Evolutionary conservation across 1,140 invertebrate species (phyloP).

Genomic region (Pseudobourletiella spinata): DNA sequence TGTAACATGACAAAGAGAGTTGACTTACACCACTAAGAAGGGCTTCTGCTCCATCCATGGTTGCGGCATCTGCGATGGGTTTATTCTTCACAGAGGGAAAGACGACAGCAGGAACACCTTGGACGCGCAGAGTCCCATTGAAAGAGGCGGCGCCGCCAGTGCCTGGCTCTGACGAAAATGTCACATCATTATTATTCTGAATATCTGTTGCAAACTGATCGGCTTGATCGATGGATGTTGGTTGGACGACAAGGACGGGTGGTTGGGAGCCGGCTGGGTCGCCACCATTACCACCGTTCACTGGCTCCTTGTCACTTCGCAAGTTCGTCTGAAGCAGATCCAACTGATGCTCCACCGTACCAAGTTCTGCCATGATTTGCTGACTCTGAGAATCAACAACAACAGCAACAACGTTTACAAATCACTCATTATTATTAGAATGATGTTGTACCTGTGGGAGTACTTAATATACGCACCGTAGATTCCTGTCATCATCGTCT

Average conservation of each 20-base stretch:
- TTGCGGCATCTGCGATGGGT: slow-evolving; percentile 67
- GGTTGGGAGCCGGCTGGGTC: slow-evolving; percentile 29
- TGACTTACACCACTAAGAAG: slow-evolving; percentile 60
- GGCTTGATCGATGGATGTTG: slow-evolving; percentile 34
- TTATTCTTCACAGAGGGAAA: slow-evolving; percentile 86
- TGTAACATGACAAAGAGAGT: no score
- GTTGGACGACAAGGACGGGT: slow-evolving; percentile 5
- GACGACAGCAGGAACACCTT: slow-evolving; percentile 57
- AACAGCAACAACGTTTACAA: no score
- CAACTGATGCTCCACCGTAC: slow-evolving; percentile 69
- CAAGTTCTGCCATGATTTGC: slow-evolving; percentile 75
- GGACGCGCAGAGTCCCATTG: slow-evolving; percentile 50
- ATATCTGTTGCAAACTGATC: slow-evolving; percentile 33
- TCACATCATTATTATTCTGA: slow-evolving; percentile 32
- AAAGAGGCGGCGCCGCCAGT: slow-evolving; percentile 18
- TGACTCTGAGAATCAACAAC: slow-evolving; percentile 45
- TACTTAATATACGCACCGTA: no score
- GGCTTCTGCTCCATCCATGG: slow-evolving; percentile 33
- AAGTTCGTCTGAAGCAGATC: slow-evolving; percentile 39
- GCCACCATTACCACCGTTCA: no score
- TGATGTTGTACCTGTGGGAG: no score
- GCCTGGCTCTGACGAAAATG: slow-evolving; percentile 25
- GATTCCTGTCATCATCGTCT: no score
- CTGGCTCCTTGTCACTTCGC: slow-evolving; percentile 31
- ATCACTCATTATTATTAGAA: no score